Conservation (phyloP, 2,113 vertebrate species). For the Neodon shergylaensis region DNA sequence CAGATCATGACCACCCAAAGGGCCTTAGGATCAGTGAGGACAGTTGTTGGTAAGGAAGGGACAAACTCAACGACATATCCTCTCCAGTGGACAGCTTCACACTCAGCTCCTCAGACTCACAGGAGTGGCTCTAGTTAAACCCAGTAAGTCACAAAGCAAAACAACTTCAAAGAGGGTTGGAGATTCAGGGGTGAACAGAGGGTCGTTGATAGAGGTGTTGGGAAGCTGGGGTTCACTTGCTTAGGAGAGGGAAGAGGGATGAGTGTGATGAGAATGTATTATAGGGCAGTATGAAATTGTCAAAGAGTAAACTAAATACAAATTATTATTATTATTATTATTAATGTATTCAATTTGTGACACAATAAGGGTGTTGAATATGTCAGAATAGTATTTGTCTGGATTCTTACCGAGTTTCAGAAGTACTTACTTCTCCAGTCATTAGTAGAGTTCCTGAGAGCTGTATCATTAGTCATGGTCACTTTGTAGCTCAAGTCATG, state of each 20-base stretch:
- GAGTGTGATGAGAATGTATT: not conserved
- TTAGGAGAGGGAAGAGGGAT: not conserved
- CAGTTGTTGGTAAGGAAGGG: not conserved
- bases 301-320: not conserved
- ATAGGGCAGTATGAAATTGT: not conserved
- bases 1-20: too few species aligned
- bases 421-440: not conserved
- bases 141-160: not conserved
- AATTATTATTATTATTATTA: not conserved
- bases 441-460: too few species aligned
- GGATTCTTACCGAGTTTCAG: not conserved
- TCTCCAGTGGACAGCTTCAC: not conserved
- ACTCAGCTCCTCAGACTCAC: not conserved
- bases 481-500: accelerated
- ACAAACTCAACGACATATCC: too few species aligned
- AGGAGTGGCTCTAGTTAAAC: not conserved
- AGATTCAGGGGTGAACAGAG: not conserved
- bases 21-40: not conserved
- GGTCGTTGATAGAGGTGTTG: not conserved
- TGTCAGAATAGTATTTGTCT: not conserved
- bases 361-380: too few species aligned
- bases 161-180: not conserved
- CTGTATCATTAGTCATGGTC: not conserved
- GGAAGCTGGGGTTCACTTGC: not conserved
- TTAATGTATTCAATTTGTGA: too few species aligned